Percentiles rank a stretch among this genome's conserved stretches.
Evolutionary conservation across 2,113 vertebrate species (phyloP).

Genomic region (Sterrhoptilus dennistouni): DNA sequence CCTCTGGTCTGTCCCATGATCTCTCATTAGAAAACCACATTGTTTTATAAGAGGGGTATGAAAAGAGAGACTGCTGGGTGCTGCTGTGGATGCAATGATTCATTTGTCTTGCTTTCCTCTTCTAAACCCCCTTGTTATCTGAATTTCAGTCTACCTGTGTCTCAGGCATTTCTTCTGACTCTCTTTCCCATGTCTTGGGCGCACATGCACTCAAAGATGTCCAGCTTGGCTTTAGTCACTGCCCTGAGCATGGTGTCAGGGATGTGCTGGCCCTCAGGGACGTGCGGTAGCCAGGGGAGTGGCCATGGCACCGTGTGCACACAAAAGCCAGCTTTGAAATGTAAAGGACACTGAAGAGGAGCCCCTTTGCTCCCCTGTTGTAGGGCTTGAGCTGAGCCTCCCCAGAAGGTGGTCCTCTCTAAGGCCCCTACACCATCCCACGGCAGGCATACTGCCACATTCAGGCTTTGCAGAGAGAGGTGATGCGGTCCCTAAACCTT

Average conservation of each 20-base stretch:
- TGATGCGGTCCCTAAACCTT: fast-evolving
- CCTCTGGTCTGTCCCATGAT: neutral
- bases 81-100: neutral
- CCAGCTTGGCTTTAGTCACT: neutral
- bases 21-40: neutral
- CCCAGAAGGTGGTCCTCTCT: neutral
- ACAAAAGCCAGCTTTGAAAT: neutral
- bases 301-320: fast-evolving
- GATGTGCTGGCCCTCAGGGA: neutral
- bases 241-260: too few relatives aligned
- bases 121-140: neutral
- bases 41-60: neutral
- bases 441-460: fast-evolving
- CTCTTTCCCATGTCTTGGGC: neutral
- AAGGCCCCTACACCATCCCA: fast-evolving
- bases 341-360: neutral
- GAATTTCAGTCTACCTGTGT: neutral
- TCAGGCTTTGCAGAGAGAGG: neutral
- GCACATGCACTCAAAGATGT: neutral
- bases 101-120: neutral
- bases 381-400: neutral
- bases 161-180: neutral
- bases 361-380: neutral
- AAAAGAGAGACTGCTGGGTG: neutral
- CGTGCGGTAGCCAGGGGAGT: neutral